phyloP scores from a whole-genome alignment of 2,888 invertebrate genomes.

The Mystacides longicornis region DNA sequence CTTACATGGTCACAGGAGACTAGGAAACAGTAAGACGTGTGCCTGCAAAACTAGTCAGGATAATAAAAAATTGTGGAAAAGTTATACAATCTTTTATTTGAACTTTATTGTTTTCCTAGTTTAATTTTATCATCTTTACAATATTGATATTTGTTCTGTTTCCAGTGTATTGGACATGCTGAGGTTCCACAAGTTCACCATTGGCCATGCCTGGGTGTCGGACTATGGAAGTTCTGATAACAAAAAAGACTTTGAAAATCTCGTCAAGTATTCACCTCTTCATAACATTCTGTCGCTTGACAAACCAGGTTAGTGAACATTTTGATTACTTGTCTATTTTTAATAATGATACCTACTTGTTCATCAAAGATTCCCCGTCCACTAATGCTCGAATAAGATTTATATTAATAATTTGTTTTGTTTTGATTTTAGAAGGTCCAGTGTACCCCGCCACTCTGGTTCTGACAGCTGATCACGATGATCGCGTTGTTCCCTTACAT shows the following conservation, averaged over 20 bases:
- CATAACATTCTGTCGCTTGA: conserved; percentile 63
- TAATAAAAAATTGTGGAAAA: too few species aligned
- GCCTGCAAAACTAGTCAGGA: too few species aligned
- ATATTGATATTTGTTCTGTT: conserved; percentile 23
- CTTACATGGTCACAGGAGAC: too few species aligned
- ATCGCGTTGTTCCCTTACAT: conserved; percentile 95
- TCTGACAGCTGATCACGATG: conserved; percentile 97
- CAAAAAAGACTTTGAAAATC: conserved; percentile 75
- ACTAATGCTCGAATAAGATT: too few species aligned
- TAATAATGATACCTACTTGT: too few species aligned
- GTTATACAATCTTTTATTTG: too few species aligned
- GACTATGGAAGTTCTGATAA: conserved; percentile 92
- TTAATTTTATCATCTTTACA: not conserved
- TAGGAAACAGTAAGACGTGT: too few species aligned
- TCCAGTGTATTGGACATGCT: conserved; percentile 93
- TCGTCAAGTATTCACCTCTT: conserved; percentile 84
- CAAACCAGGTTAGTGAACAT: conserved; percentile 13
- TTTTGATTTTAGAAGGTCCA: too few species aligned
- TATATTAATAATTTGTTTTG: too few species aligned
- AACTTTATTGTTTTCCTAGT: too few species aligned
- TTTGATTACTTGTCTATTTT: too few species aligned
- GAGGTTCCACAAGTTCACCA: conserved; percentile 95
- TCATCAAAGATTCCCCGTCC: too few species aligned
- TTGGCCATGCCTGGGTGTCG: conserved; percentile 93
- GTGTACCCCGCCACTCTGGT: conserved; percentile 90